Evolutionary conservation across 2,797 vertebrate species (phyloP), one percentile per base, ranked within the genome.

Genomic region (Pseudotriccus pelzelni): DNA sequence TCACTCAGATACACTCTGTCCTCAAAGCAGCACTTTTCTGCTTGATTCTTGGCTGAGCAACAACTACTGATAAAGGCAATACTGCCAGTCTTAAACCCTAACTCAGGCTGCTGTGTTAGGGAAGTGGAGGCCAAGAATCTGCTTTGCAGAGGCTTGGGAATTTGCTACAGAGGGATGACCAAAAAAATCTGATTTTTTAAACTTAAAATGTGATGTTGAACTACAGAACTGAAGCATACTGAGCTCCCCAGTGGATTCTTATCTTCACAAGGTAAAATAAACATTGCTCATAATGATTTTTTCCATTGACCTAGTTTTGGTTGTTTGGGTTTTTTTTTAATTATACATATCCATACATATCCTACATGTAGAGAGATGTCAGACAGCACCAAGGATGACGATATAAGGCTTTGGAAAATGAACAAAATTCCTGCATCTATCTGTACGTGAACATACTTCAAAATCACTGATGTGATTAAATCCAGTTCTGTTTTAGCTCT

Each of bases 361-460:
- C 32, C 30, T 76, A 10, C 8, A 15, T 7, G 36, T 44, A 30
- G 18, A 60, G 32, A 74, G 8, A 66, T 13, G 27, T 73, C 39
- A 44, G 20, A 25, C 3, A 28, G 13, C 6, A n/a, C 20, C 0
- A 2, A 73, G 7, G 2, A 0, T 11, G 16, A 70, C 27, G 30
- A 52, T 24, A 53, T 27, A 74, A 83, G 75, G 10, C 3, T 62
- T 80, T 62, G 32, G 36, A 69, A 80, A 84, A 64, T 6, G 3
- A 73, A 41, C 22, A 67, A 52, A 76, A 60, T 6, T 14, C 13
- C 34, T 7, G 2, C 14, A 66, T n/a, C 2, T 56, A 36, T 27
- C 28, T 43, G 10, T 49, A 10, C 14, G 14, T 5, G 16, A 62
- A 46, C 10, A 44, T 25, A 19, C 3, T 30, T 78, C 41, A n/a